Percentiles rank a stretch among this genome's conserved stretches.
phyloP scores from a whole-genome alignment of 2,113 vertebrate species.

The Lepus americanus region DNA sequence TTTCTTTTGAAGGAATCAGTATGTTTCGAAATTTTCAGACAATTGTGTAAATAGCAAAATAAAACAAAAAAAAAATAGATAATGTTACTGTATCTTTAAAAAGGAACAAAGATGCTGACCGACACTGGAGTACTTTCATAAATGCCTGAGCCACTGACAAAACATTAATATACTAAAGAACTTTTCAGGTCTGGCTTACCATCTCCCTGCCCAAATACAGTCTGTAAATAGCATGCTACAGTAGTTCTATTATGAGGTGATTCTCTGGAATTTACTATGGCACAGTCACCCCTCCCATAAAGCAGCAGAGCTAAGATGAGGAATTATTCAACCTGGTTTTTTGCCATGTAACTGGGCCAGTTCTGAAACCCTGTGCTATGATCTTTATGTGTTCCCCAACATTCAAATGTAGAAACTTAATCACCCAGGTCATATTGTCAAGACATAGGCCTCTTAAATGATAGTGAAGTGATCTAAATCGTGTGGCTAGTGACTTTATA shows the following conservation, averaged over 20 bases:
- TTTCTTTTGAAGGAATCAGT: conserved; percentile 2
- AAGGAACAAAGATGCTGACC: background rate
- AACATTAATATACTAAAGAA: conserved; percentile 27
- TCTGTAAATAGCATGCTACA: background rate
- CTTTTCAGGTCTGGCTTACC: background rate
- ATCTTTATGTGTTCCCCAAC: background rate
- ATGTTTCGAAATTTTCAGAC: conserved; percentile 40
- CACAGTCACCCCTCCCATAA: background rate
- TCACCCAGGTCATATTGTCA: background rate
- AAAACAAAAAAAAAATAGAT: conserved; percentile 17
- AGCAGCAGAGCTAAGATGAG: background rate
- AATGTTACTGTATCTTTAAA: background rate
- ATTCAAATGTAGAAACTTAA: background rate
- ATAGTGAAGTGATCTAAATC: background rate
- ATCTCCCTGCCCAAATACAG: background rate
- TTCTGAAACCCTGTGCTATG: background rate
- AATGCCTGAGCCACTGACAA: background rate
- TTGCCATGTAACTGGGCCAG: background rate
- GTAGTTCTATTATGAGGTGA: background rate
- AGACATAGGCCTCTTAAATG: background rate
- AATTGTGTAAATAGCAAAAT: background rate
- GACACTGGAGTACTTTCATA: conserved; percentile 14
- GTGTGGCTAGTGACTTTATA: background rate
- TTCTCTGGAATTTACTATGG: background rate
- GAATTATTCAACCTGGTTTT: background rate